Evolutionary conservation across 1,140 invertebrate species (phyloP), one percentile per base, ranked within the genome.

Genomic region (Drosophila erecta): DNA sequence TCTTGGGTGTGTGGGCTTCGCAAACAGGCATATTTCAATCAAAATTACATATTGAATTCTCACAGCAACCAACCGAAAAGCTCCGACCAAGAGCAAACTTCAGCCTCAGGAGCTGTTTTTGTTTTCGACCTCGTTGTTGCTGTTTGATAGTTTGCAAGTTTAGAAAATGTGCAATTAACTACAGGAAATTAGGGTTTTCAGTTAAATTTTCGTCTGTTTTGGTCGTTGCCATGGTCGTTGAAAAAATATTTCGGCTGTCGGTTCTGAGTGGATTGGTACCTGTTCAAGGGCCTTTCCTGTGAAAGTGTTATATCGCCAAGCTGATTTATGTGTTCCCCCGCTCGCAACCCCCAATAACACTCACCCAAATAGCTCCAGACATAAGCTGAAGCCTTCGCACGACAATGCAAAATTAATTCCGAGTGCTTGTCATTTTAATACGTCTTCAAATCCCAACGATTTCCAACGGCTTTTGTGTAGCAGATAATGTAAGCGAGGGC

Each of bases 11-110:
- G 60, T 74, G 53, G 57, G 49, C 40, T 74, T 62, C 50, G 75
- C 81, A 87, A 87, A 83, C 84, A 87, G 84, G 79, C 79, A 89
- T 84, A 84, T 89, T 89, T 89, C 85, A 89, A 89, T 89, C 84
- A 84, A 84, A 89, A 84, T 80, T 89, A 72, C 69, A 80, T 89
- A 89, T 89, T 80, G 79, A 87, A 77, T 71, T 60, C 67, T 55
- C 46, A 61, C 67, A 75, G 60, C 50, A 57, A 49, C 50, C 64
- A 24, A 70, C 56, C 62, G 53, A 78, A 78, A 74, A 86, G 69
- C 56, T 60, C 56, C 38, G 55, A 64, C 41, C 61, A 46, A 66
- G 22, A 69, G 58, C 46, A 74, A 60, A 69, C 71, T 76, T 65
- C 40, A 46, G 61, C 53, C 72, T 66, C 37, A 43, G 57, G 61